phyloP scores from a whole-genome alignment of 2,113 vertebrate genomes.

The Microcebus griseorufus region DNA sequence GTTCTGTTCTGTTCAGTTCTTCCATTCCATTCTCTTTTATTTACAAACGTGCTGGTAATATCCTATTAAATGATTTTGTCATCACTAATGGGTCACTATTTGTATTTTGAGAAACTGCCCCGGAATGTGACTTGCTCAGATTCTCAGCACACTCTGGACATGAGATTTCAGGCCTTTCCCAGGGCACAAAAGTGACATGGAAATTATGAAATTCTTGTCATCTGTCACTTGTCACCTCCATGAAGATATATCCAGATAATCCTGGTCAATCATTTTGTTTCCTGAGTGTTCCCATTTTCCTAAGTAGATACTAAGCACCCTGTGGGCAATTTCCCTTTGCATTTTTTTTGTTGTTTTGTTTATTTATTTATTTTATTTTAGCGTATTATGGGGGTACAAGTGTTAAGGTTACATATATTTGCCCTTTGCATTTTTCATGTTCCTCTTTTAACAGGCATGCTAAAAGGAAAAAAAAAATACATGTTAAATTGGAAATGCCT shows the following conservation, averaged over 20 bases:
- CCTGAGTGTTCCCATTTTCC: neutral
- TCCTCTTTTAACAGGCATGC: neutral
- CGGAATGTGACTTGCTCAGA: neutral
- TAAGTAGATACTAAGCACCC: neutral
- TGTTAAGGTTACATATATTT: too few relatives aligned
- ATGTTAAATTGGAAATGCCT: neutral
- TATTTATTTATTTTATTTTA: too few relatives aligned
- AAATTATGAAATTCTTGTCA: neutral
- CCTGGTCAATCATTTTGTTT: neutral
- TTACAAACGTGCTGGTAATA: neutral
- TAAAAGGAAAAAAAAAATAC: neutral
- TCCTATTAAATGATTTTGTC: neutral
- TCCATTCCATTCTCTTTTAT: neutral
- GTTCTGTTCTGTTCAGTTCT: neutral
- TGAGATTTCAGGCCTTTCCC: neutral
- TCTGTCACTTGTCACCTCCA: neutral
- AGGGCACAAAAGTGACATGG: neutral
- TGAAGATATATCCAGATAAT: neutral
- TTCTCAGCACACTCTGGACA: neutral
- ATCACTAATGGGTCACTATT: neutral
- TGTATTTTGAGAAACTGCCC: neutral
- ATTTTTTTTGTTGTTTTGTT: neutral
- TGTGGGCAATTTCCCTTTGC: neutral
- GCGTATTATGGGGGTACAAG: too few relatives aligned
- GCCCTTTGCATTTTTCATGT: neutral